phyloP scores from a whole-genome alignment of 2,113 vertebrate species.

The Todiramphus saurophagus region DNA sequence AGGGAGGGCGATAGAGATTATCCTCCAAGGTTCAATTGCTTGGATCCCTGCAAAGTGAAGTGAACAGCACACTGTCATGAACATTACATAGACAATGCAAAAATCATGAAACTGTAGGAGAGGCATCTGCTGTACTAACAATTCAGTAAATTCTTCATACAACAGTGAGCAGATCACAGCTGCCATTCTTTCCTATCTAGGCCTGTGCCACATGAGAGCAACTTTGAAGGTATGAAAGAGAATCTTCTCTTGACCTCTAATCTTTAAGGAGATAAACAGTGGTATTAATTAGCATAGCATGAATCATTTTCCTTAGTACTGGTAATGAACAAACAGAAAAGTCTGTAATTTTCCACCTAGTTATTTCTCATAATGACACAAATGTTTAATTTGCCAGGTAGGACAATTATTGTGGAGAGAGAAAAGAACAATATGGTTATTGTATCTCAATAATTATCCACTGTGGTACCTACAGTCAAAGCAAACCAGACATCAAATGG shows the following conservation, averaged over 20 bases:
- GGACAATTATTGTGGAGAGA: not conserved
- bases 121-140: not conserved
- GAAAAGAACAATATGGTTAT: not conserved
- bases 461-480: not conserved
- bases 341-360: not conserved
- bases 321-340: not conserved
- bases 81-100: not conserved
- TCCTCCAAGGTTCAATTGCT: not conserved
- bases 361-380: not conserved
- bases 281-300: not conserved
- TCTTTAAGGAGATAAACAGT: not conserved
- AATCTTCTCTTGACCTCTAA: not conserved
- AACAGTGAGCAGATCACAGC: not conserved
- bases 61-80: not conserved
- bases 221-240: not conserved
- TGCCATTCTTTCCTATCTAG: not conserved
- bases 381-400: slow-evolving; percentile 2
- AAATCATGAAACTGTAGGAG: not conserved
- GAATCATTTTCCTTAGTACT: not conserved
- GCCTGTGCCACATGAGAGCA: not conserved
- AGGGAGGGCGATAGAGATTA: not conserved
- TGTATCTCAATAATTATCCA: not conserved
- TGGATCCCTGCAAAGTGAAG: not conserved
- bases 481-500: not conserved
- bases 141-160: not conserved